Evolutionary conservation across 2,113 vertebrate genomes (phyloP).

Genomic region (Ardeotis arabs): DNA sequence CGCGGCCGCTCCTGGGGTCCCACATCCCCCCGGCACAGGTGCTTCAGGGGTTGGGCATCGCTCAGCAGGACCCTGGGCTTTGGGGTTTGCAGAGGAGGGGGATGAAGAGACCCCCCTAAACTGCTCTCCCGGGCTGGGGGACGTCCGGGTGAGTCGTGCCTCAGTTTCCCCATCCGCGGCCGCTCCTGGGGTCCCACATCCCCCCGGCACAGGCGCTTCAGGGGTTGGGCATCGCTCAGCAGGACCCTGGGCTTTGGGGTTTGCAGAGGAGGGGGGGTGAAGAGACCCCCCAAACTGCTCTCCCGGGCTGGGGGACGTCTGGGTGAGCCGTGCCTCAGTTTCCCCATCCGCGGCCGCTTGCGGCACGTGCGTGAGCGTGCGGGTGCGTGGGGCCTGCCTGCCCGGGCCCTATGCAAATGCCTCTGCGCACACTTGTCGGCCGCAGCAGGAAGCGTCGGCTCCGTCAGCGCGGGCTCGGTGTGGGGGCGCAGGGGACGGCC

Average conservation of each 20-base stretch:
- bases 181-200: accelerated
- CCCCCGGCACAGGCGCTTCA: accelerated
- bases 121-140: neutral
- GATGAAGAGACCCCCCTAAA: too few species aligned
- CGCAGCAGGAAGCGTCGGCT: neutral
- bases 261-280: neutral
- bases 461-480: accelerated
- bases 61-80: neutral
- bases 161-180: neutral
- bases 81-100: neutral
- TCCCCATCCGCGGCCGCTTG: neutral
- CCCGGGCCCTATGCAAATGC: neutral
- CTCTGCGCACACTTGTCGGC: neutral
- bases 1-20: accelerated
- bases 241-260: neutral
- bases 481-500: neutral
- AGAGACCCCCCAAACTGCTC: too few species aligned
- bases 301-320: neutral
- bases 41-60: accelerated
- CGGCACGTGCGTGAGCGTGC: neutral
- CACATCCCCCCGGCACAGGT: accelerated
- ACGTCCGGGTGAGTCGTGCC: neutral
- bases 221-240: neutral
- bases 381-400: neutral
- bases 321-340: neutral